Conservation (phyloP, 2,888 invertebrate genomes). For the Thymelicus acteon region DNA sequence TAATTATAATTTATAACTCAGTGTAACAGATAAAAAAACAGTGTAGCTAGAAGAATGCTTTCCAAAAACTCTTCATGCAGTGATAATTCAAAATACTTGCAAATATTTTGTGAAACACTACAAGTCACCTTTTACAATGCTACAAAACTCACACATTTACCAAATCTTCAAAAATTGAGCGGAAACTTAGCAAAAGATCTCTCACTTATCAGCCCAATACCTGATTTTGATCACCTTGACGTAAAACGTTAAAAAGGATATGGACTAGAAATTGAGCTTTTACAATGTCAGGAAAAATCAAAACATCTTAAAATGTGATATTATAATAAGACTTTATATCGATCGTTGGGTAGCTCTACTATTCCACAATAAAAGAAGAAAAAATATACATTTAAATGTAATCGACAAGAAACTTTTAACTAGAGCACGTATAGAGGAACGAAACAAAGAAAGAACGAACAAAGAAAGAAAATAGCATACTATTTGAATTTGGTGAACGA, state of each 20-base stretch:
- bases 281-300: no score
- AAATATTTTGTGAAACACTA: conserved; percentile 31
- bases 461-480: no score
- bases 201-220: conserved; percentile 15
- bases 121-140: conserved; percentile 26
- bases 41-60: conserved; percentile 76
- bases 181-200: neutral
- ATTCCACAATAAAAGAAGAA: no score
- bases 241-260: no score
- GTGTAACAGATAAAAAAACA: conserved; percentile 37
- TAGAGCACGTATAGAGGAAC: no score
- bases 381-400: no score
- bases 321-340: no score
- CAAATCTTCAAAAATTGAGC: conserved; percentile 41
- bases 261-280: no score
- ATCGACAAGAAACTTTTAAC: no score
- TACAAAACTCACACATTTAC: conserved; percentile 48
- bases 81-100: conserved; percentile 39
- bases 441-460: no score
- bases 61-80: conserved; percentile 62
- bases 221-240: neutral
- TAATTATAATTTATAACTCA: conserved; percentile 36
- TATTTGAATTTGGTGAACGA: neutral
- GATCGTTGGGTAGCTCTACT: no score
- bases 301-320: no score